Evolutionary conservation across 2,113 vertebrate genomes (phyloP), one percentile per base, ranked within the genome.

Genomic region (Albula goreensis): DNA sequence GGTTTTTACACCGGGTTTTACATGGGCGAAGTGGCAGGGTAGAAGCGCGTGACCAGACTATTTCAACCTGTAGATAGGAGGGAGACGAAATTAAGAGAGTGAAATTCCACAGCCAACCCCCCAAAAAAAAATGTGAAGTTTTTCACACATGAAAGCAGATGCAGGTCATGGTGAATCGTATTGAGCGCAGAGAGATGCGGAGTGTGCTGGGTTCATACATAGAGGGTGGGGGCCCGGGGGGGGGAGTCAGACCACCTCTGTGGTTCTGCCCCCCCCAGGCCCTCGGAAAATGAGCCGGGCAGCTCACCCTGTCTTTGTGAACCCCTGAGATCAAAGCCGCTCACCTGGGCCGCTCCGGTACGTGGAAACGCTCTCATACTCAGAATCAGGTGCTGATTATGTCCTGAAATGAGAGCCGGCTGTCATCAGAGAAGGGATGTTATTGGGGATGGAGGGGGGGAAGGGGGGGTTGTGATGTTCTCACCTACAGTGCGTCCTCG

Each of bases 321-420:
- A 48, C 6, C n/a, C 81, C 22, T 25, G 2, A 60, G 41, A 85
- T 85, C 84, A 66, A 80, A 85, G 31, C 78, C 56, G 22, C 48
- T 50, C 11, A 11, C 78, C 63, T 80, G 31, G 31, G 31, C 31
- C 31, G 11, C 78, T 49, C 78, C 19, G 74, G 25, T 15, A 70
- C 52, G 12, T 17, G 22, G 22, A 60, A 63, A 49, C 78, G 4
- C 2, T 48, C 70, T 79, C 60, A n/a, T 74, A 15, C 5, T 41
- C 2, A 41, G 31, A 60, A 56, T 80, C 17, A 10, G 19, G 57
- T 52, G 56, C 52, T 60, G 53, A 85, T 85, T 81, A 80, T 17
- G 15, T 17, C 78, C 50, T 49, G 22, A 66, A 57, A 77, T 85
- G n/a, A n/a, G 19, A 63, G 41, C 57, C 19, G 57, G 56, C n/a